These are phyloP conservation scores for Ameiurus melas DNA, from an alignment of 2,113 vertebrate species.

Conservation along the genomic window DNA sequence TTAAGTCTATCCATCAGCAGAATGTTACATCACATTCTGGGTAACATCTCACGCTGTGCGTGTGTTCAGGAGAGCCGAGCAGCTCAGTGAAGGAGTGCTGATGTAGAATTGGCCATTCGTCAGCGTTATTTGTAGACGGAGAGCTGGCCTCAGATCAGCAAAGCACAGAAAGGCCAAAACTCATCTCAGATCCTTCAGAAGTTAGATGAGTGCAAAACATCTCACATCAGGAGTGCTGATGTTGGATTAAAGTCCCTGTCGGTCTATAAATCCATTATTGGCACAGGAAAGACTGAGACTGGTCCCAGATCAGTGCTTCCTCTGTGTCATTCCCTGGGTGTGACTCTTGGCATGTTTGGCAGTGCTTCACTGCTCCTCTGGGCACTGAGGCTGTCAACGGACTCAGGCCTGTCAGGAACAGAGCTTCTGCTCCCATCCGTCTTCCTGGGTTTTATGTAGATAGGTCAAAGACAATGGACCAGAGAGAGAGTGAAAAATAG, in stretches of 20 bases:
- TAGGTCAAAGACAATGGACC: slow-evolving; percentile 70
- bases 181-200: background rate
- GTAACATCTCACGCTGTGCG: background rate
- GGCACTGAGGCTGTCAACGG: slow-evolving; percentile 46
- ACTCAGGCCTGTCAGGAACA: slow-evolving; percentile 47
- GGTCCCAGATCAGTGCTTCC: slow-evolving; percentile 11
- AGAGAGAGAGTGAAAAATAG: slow-evolving; percentile 45
- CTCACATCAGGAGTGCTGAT: slow-evolving; percentile 1
- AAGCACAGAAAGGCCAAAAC: background rate
- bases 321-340: slow-evolving; percentile 29
- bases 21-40: slow-evolving; percentile 14
- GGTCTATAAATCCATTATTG: slow-evolving; percentile 10
- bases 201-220: slow-evolving; percentile 12
- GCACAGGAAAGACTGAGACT: background rate
- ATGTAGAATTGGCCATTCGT: slow-evolving; percentile 1
- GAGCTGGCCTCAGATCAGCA: background rate
- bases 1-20: slow-evolving; percentile 9
- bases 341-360: slow-evolving; percentile 29
- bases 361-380: slow-evolving; percentile 38
- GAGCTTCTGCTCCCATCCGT: slow-evolving; percentile 51
- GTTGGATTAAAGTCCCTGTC: background rate
- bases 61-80: background rate
- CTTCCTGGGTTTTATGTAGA: slow-evolving; percentile 66
- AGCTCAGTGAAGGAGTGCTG: background rate
- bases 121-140: background rate